Evolutionary conservation across 2,797 vertebrate genomes (phyloP).

Genomic region (Geotria australis): DNA sequence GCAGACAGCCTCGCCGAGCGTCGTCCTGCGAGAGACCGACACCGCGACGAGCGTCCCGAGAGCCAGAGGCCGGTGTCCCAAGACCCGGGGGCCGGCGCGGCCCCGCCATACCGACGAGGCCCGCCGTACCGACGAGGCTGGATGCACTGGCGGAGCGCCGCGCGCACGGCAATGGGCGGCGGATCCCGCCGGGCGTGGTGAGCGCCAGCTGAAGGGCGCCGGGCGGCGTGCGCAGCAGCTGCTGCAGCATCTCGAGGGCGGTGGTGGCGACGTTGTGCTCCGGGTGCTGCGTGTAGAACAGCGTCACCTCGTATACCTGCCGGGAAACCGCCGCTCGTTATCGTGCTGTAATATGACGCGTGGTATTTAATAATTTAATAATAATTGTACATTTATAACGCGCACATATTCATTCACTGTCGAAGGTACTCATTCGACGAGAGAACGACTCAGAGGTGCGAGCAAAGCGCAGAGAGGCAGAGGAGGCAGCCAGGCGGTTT

Average conservation of each 20-base stretch:
- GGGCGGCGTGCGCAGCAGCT: slow-evolving; percentile 53
- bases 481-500: too few relatives aligned
- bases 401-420: too few relatives aligned
- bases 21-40: too few relatives aligned
- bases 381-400: too few relatives aligned
- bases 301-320: slow-evolving; percentile 70
- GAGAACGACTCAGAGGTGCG: too few relatives aligned
- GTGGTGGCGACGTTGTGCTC: slow-evolving; percentile 93
- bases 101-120: background rate
- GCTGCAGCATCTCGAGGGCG: slow-evolving; percentile 63
- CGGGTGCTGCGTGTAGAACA: slow-evolving; percentile 66
- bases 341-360: too few relatives aligned
- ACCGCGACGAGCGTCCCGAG: too few relatives aligned
- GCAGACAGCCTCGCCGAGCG: too few relatives aligned
- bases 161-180: too few relatives aligned
- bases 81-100: background rate
- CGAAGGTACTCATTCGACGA: too few relatives aligned
- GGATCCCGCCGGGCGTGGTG: slow-evolving; percentile 29
- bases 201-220: slow-evolving; percentile 50
- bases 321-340: background rate
- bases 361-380: too few relatives aligned
- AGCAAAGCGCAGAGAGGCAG: too few relatives aligned
- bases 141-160: background rate
- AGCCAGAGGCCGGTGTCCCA: background rate
- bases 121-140: background rate